Percentiles rank a stretch among this genome's conserved stretches.
These are phyloP conservation scores for Nibea coibor DNA, from an alignment of 2,113 vertebrate species.

Conservation along the genomic window DNA sequence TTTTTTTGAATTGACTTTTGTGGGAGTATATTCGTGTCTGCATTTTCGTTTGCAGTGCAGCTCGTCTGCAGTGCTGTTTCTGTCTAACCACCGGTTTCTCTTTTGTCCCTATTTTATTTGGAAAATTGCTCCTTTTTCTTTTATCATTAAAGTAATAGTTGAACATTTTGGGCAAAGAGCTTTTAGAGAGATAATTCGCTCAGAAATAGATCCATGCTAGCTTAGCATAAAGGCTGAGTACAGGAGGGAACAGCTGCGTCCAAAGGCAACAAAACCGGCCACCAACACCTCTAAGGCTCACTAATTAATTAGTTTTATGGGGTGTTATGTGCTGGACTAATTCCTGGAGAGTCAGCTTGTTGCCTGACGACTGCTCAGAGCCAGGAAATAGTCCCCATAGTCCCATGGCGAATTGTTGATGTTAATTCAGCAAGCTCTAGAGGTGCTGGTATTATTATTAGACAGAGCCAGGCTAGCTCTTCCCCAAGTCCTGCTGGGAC, in stretches of 20 bases:
- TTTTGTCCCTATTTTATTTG: background rate
- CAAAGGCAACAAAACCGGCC: background rate
- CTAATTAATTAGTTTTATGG: background rate
- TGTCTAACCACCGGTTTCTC: constrained; percentile 65
- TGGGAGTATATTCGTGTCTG: constrained; percentile 37
- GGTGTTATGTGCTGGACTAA: background rate
- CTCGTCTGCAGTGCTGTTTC: constrained; percentile 54
- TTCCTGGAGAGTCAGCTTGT: background rate
- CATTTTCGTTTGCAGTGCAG: constrained; percentile 38
- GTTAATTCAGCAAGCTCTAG: background rate
- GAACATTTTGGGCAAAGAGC: constrained; percentile 35
- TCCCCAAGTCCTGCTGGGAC: background rate
- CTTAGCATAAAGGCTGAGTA: background rate
- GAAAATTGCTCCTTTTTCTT: constrained; percentile 2
- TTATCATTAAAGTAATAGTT: constrained; percentile 34
- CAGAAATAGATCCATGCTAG: background rate
- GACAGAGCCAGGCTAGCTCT: background rate
- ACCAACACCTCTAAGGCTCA: background rate
- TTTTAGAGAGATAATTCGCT: background rate
- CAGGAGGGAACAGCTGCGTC: background rate
- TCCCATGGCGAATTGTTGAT: background rate
- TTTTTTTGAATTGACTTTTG: constrained; percentile 27
- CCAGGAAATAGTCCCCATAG: background rate
- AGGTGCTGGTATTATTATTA: background rate
- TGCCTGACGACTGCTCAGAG: background rate